Base-by-base conservation (phyloP, 2,888 invertebrate species). In the Scrobipalpa costella region DNA sequence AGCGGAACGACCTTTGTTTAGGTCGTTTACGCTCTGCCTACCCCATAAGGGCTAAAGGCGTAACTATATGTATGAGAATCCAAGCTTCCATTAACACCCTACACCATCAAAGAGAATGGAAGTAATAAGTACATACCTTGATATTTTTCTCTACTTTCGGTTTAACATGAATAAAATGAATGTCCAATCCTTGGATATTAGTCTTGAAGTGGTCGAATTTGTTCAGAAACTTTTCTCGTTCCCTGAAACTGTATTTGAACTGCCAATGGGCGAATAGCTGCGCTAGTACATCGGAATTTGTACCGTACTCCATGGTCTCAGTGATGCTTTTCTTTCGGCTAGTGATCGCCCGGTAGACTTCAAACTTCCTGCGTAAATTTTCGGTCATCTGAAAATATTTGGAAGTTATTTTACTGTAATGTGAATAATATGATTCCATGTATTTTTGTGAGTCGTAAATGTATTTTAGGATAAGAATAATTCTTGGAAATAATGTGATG, bases 301-400 rank as follows among this genome's bases (percentile, higher is more conserved):
- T 94, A 0, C 98, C 98, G 76, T 98, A 98, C 61, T 94, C 92
- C 87, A 97, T 97, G 0, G 92, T 86, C 57, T 93, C 94, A 80
- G 95, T 94, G 17, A 94, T 69, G 34, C 85, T 85, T 13, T 80
- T 77, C 13, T 69, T 69, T 11, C 74, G 75, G 7, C 90, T 90
- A 19, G 81, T 73, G 1, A 59, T n/a, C 0, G 79, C 75, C 0
- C 90, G 84, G 62, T 90, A 88, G 0, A 75, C 75, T 7, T 90
- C 88, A 57, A 95, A 89, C 8, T 94, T 88, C 9, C 78, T 72
- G 7, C 92, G 84, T 11, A 94, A 79, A 71, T 93, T 91, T 61
- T 88, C 80, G 63, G 93, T 80, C 73, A 93, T 90, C 94, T 94
- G 73, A 5, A 76, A 74, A 17, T 60, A 15, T 44, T 44, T 44